Conservation (phyloP, 1,140 invertebrate species). For the Zaprionus davidi region DNA sequence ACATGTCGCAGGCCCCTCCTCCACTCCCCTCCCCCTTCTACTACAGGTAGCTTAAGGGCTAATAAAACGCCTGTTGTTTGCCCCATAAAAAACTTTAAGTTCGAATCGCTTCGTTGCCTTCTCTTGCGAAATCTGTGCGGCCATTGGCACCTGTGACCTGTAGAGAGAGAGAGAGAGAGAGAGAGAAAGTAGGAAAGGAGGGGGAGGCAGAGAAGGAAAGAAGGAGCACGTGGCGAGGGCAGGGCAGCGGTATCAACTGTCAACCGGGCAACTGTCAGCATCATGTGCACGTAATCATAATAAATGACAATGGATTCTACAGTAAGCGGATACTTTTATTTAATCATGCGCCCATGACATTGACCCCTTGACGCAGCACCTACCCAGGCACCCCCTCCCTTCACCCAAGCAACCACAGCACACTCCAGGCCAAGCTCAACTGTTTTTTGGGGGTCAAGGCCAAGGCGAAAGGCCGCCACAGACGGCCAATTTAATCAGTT, state of each 20-base stretch:
- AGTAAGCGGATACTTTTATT: constrained; percentile 55
- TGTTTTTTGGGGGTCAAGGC: constrained; percentile 21
- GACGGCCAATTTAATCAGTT: constrained; percentile 25
- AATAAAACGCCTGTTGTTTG: constrained; percentile 36
- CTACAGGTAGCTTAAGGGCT: background rate
- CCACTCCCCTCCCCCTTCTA: too few relatives aligned
- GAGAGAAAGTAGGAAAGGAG: background rate
- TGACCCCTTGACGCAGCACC: constrained; percentile 23
- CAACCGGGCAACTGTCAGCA: constrained; percentile 21
- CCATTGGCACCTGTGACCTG: constrained; percentile 40
- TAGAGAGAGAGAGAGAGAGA: background rate
- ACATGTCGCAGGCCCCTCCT: background rate
- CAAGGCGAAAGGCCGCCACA: constrained; percentile 1
- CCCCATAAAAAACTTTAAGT: constrained; percentile 50
- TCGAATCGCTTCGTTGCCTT: constrained; percentile 23
- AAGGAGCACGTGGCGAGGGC: background rate
- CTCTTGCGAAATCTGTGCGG: constrained; percentile 31
- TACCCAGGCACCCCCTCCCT: background rate
- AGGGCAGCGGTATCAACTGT: constrained; percentile 33
- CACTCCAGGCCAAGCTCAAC: background rate
- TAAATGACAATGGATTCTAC: constrained; percentile 48
- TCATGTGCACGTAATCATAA: constrained; percentile 52
- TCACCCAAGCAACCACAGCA: background rate
- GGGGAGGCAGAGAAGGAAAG: background rate
- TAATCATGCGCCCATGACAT: constrained; percentile 42